Evolutionary conservation across 2,888 invertebrate genomes (phyloP), one percentile per base, ranked within the genome.

Genomic region (Nomada flava): DNA sequence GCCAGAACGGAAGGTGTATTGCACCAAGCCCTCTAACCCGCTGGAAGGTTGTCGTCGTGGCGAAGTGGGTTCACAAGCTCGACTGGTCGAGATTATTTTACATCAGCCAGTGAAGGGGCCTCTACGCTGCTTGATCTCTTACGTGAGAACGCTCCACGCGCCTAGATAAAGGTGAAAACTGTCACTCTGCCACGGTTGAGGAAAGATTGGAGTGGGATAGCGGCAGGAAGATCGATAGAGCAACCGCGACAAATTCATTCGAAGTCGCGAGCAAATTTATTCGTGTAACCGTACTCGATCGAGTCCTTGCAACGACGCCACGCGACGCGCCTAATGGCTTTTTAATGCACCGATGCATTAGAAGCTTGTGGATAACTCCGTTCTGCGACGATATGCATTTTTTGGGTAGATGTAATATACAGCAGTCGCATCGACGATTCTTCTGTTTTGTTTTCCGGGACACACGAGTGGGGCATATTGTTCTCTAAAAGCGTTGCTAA

Each of bases 321-420:
- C 36, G 29, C 5, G 29, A 7, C n/a, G 15, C 23, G 53, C 50
- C 18, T 84, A 83, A 84, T 84, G 83, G 76, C 69, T 83, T 84
- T 84, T 84, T 82, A 84, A 84, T 84, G 83, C 62, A 0, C 11
- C 15, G 47, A 7, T 26, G 57, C 83, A 70, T 82, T 82, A 82
- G 62, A 23, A 7, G 18, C 60, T 20, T 15, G n/a, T 10, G 29
- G 67, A 64, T 70, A 59, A 64, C 70, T 52, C 10, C 42, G 57
- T 18, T 47, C 18, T 13, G 9, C n/a, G 42, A 13, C 0, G 11
- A 13, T 13, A 26, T 36, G 36, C 36, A 36, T 18, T 26, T 20
- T 36, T 20, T 18, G 9, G n/a, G 13, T 10, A 2, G n/a, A 18
- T n/a, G 15, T 42, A 47, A 15, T 2, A 44, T 10, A 44, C 44